phyloP scores from a whole-genome alignment of 2,888 invertebrate species.

The Melanostoma scalare region DNA sequence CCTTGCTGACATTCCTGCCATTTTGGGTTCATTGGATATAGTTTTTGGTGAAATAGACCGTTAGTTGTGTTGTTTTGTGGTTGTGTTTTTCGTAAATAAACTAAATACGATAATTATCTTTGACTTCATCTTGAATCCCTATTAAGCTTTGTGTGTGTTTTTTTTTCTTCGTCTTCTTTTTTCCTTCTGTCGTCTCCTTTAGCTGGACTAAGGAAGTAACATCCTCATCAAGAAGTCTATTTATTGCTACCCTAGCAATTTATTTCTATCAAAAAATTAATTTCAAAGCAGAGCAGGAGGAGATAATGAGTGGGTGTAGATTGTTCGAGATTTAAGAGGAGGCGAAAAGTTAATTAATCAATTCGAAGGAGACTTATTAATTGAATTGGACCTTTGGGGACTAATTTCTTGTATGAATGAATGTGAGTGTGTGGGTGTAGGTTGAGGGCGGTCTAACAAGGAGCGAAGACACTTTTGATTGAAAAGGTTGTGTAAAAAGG shows the following conservation, averaged over 20 bases:
- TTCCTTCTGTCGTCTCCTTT: slow-evolving; percentile 2
- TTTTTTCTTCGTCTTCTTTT: too few relatives aligned
- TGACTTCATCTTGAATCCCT: slow-evolving; percentile 1
- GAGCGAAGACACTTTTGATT: too few relatives aligned
- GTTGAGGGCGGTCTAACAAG: too few relatives aligned
- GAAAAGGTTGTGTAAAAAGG: too few relatives aligned
- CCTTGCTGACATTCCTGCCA: slow-evolving; percentile 91
- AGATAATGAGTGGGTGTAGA: background rate
- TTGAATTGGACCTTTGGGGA: slow-evolving; percentile 52
- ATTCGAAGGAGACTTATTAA: slow-evolving; percentile 57
- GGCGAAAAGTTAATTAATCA: slow-evolving; percentile 59
- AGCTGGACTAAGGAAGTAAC: slow-evolving; percentile 21
- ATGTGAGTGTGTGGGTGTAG: background rate
- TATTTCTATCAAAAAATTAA: slow-evolving; percentile 26
- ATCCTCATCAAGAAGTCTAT: slow-evolving; percentile 56
- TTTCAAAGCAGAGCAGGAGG: background rate
- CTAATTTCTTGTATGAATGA: background rate
- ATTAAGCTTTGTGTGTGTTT: background rate
- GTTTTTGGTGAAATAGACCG: slow-evolving; percentile 86
- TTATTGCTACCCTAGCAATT: slow-evolving; percentile 44
- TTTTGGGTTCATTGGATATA: slow-evolving; percentile 87
- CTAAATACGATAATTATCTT: background rate
- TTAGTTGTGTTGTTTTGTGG: slow-evolving; percentile 75
- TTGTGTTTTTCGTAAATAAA: slow-evolving; percentile 8
- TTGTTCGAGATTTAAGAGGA: background rate